A percentile compares a stretch with the other conserved stretches of the same genome.
phyloP scores from a whole-genome alignment of 2,888 invertebrate genomes.

The Eilema sororculum region DNA sequence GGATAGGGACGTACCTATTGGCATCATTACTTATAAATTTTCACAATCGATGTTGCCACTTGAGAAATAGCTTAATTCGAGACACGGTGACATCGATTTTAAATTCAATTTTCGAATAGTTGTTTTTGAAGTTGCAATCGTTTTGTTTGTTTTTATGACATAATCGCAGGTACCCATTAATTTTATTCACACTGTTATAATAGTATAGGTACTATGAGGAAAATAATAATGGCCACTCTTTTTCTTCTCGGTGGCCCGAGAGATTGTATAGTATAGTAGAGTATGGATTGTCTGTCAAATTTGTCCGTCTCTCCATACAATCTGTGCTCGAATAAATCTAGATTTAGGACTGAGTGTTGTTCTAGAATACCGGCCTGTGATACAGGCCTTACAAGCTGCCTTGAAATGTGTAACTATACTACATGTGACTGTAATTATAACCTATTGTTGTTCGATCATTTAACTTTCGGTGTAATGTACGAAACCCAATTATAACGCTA shows the following conservation, averaged over 20 bases:
- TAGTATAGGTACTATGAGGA: not conserved
- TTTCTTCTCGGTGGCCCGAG: not conserved
- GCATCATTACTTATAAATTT: constrained; percentile 1
- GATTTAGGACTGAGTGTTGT: too few species aligned
- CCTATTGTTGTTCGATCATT: too few species aligned
- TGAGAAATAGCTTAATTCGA: constrained; percentile 5
- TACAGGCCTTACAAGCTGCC: too few species aligned
- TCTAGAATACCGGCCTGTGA: too few species aligned
- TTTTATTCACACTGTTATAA: not conserved
- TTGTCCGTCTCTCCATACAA: too few species aligned
- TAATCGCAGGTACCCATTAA: not conserved
- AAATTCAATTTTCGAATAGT: not conserved
- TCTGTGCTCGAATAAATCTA: too few species aligned
- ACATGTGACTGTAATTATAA: too few species aligned
- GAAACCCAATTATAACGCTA: too few species aligned
- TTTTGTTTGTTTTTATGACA: not conserved
- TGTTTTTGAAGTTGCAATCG: not conserved
- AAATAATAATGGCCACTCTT: not conserved
- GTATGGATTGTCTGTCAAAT: too few species aligned
- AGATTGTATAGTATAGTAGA: too few species aligned
- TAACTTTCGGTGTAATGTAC: too few species aligned
- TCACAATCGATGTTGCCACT: constrained; percentile 11
- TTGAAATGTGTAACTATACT: too few species aligned
- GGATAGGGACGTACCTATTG: not conserved
- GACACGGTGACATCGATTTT: constrained; percentile 8